Evolutionary conservation across 2,797 vertebrate genomes (phyloP), one percentile per base, ranked within the genome.

Genomic region (Cyclura pinguis): DNA sequence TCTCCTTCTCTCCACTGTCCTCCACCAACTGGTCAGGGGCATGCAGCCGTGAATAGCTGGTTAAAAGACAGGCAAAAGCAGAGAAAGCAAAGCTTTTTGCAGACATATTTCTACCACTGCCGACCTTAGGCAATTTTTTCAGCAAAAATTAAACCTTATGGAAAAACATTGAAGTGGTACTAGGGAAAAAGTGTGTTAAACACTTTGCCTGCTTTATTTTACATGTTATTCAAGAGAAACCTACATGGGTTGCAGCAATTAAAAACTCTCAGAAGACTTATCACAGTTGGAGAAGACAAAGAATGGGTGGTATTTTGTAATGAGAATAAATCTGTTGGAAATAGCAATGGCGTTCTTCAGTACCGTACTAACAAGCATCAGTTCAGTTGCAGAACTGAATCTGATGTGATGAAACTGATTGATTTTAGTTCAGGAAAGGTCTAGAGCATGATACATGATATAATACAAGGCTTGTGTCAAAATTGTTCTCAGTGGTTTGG

Each of bases 361-460:
- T 52, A 64, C 52, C 42, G 38, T 86, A 84, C 93, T 95, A 94
- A 86, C 86, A 93, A 50, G 72, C 88, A 59, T 67, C 42, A 32
- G 27, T 83, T 83, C 24, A 32, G n/a, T 77, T 87, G 27, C n/a
- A 91, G 47, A 89, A 91, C 76, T 20, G 29, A 78, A 4, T 69
- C 57, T 77, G 27, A 62, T 35, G 47, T 52, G 32, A 78, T 57
- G 10, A 2, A 87, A 57, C 9, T 29, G 10, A 24, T 89, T 72
- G 50, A 80, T 93, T 84, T 12, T 16, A 64, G 12, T 93, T 73
- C 90, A 95, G 90, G 52, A 90, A 89, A 92, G 84, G 87, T 35
- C 24, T 22, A 80, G 1, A 82, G 24, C 76, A 88, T 88, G 35
- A 52, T 92, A 88, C 94, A 88, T n/a, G 59, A 27, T 16, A 77